phyloP scores from a whole-genome alignment of 2,888 invertebrate species.

The Salpingus planirostris region DNA sequence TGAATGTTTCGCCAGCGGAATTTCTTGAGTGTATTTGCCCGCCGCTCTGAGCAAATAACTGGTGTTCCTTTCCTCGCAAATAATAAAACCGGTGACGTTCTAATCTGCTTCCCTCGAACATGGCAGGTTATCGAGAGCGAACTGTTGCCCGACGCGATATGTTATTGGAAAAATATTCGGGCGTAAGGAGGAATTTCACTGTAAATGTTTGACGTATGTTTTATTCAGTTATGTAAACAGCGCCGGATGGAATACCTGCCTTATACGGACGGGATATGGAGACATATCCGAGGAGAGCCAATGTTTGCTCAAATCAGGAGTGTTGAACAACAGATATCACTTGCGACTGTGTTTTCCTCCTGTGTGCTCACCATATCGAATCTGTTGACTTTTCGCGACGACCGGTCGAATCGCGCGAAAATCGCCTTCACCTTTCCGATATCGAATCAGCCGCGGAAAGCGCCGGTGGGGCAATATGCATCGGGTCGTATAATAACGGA shows the following conservation, averaged over 20 bases:
- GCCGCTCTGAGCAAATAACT: slow-evolving; percentile 5
- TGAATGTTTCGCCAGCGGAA: slow-evolving; percentile 7
- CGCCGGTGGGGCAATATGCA: too few relatives aligned
- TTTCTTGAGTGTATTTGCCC: slow-evolving; percentile 12
- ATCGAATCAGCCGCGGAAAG: too few relatives aligned
- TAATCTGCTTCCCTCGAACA: slow-evolving; percentile 8
- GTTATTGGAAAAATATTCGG: slow-evolving; percentile 6
- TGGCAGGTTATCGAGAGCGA: slow-evolving; percentile 10
- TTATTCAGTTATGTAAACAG: slow-evolving; percentile 20
- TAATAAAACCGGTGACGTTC: slow-evolving; percentile 8
- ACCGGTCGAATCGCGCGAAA: too few relatives aligned
- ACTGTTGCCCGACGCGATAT: slow-evolving; percentile 4
- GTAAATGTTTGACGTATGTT: slow-evolving; percentile 16
- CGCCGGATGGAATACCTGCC: slow-evolving; percentile 8
- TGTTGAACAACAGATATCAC: slow-evolving; percentile 8
- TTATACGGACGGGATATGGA: slow-evolving; percentile 13
- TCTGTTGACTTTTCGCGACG: too few relatives aligned
- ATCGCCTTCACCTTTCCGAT: too few relatives aligned
- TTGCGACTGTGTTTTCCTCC: slow-evolving; percentile 2
- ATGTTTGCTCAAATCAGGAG: slow-evolving; percentile 14
- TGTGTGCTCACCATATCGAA: too few relatives aligned
- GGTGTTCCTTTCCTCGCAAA: slow-evolving; percentile 7
- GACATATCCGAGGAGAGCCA: slow-evolving; percentile 11
- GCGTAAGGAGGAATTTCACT: slow-evolving; percentile 6
- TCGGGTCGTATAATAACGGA: too few relatives aligned